Base-by-base conservation (phyloP, 2,888 invertebrate species). In the Hemaris fuciformis region DNA sequence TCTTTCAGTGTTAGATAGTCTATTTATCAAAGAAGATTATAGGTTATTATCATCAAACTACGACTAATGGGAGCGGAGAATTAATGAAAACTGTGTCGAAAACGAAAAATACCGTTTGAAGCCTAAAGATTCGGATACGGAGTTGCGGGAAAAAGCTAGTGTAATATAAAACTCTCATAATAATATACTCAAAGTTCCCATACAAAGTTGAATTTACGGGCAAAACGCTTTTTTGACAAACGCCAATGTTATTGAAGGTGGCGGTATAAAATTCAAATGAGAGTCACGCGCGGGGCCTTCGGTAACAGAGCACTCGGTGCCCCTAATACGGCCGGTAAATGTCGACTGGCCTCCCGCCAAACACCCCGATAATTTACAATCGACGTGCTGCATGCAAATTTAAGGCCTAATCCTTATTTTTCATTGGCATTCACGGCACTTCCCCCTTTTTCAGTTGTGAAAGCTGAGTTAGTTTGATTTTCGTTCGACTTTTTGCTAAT, bases 321-420 rank as follows among this genome's bases (percentile, higher is more conserved):
- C 75, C 78, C 80, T 82, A 84, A 83, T 81, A 78, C 76, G 75
- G 73, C 71, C 74, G 79, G 80, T 81, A 79, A 81, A 81, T 76
- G 81, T 77, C 79, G 74, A 73, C 81, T 87, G 88, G 87, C 85
- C 67, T 65, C 64, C 67, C 75, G 87, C 88, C 87, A 88, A 88
- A 80, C 80, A 82, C 77, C 76, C 76, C 83, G 81, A 84, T 87
- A 87, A 87, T 85, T 87, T 83, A 86, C 78, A 81, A 81, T 81
- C 83, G 81, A 84, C 78, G 82, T 75, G 81, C 79, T 80, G 80
- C 83, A 84, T 82, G 81, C 82, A 85, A 84, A 85, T 84, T 84
- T 83, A 74, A 73, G 74, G 76, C 74, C 77, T 79, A 79, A 80
- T 82, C 79, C 78, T 79, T 81, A 79, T 79, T 81, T 83, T 81